Evolutionary conservation across 1,140 invertebrate species (phyloP), one percentile per base, ranked within the genome.

Genomic region (Berghia stephanieae): DNA sequence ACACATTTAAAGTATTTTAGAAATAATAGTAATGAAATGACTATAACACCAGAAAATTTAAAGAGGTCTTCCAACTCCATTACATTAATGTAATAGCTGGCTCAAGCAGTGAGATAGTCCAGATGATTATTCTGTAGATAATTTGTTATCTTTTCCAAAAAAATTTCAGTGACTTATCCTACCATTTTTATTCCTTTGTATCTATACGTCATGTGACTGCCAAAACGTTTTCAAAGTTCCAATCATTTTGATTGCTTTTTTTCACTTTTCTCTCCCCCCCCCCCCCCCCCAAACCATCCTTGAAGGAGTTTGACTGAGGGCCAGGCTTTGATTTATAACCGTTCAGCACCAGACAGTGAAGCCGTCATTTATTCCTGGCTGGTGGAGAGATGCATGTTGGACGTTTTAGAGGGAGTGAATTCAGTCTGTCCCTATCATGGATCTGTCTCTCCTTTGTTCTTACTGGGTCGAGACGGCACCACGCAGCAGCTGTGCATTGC

Each of bases 321-420:
- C 21, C 80, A 81, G 72, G 72, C 78, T 3, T 68, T 81, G 52
- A 78, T 81, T 27, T 81, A 79, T 67, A 77, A 81, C 74, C 34
- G 66, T 49, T 68, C 52, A 49, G 78, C 49, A 31, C 71, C 60
- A 67, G 69, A 77, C 66, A 49, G 38, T 31, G 80, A 81, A 21
- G 36, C 66, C 34, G 79, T 83, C 6, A 82, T 87, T 52, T 85
- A 81, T 79, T 83, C 82, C 57, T 93, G 92, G 82, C 94, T 96
- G 91, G 94, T 99, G 2, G 98, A 99, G 90, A 95, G 98, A 87
- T 98, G 97, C 88, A 97, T 99, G 84, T 90, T 98, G 57, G 93
- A 94, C 0, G 95, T 94, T 0, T 92, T 92, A 60, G 92, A 93
- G 83, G 90, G 89, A 10, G 92, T 95, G 60, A 78, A 87, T 81